phyloP scores from a whole-genome alignment of 2,888 invertebrate species.

The Kuschelorhynchus macadamiae region DNA sequence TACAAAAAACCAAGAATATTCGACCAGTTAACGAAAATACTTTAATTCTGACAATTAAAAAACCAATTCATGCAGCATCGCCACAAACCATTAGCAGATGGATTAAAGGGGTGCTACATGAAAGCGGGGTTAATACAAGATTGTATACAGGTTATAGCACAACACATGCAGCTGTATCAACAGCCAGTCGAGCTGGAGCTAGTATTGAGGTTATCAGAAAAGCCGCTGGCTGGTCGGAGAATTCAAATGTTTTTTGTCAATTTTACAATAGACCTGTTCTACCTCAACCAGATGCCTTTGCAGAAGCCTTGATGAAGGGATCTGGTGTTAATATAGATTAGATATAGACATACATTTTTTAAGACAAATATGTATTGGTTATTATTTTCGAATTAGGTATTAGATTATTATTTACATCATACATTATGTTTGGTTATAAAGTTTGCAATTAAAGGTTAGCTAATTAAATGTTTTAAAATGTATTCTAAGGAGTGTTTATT shows the following conservation, averaged over 20 bases:
- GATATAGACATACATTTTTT: neutral
- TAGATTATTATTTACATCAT: too few species aligned
- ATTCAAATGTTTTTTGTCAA: constrained; percentile 8
- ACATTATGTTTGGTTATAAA: too few species aligned
- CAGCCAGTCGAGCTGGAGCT: constrained; percentile 4
- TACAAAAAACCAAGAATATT: neutral
- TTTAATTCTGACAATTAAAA: neutral
- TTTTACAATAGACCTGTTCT: constrained; percentile 10
- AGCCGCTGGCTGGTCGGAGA: constrained; percentile 19
- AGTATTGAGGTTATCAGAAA: constrained; percentile 1
- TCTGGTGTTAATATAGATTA: neutral
- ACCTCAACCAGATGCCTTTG: neutral
- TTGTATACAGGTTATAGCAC: neutral
- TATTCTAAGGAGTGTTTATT: too few species aligned
- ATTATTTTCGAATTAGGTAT: too few species aligned
- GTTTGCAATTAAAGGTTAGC: too few species aligned
- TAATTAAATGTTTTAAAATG: too few species aligned
- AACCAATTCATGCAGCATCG: neutral
- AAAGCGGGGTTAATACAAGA: neutral
- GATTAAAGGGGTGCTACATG: neutral
- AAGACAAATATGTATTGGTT: too few species aligned
- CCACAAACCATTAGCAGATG: neutral
- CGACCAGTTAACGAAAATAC: neutral
- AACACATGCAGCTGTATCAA: constrained; percentile 3
- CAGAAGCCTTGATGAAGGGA: neutral